Percentiles rank a stretch among this genome's conserved stretches.
phyloP scores from a whole-genome alignment of 2,888 invertebrate species.

The Cyclophora albipunctata region DNA sequence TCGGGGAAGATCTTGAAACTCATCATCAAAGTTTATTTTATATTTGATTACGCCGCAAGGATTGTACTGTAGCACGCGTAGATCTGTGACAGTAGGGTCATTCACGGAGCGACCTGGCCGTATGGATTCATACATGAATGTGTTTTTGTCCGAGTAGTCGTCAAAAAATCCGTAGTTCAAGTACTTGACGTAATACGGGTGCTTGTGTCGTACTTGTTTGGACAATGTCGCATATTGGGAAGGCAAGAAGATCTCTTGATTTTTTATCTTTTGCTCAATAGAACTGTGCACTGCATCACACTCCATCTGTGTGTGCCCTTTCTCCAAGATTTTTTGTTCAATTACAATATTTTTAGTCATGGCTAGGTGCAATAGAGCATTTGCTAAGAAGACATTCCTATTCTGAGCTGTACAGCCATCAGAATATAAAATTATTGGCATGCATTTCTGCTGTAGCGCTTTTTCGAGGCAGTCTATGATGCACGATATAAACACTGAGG shows the following conservation, averaged over 20 bases:
- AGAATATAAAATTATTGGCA: conserved; percentile 12
- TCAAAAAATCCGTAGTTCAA: not conserved
- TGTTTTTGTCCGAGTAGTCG: not conserved
- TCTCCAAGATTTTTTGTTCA: conserved; percentile 23
- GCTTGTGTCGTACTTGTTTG: not conserved
- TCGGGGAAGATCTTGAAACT: not conserved
- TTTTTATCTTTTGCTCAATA: conserved; percentile 34
- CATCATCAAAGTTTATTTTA: not conserved
- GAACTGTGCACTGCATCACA: conserved; percentile 28
- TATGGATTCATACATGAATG: not conserved
- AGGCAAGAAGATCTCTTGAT: conserved; percentile 14
- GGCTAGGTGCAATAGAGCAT: conserved; percentile 20
- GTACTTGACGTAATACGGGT: not conserved
- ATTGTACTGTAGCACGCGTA: not conserved
- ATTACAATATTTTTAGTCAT: conserved; percentile 15
- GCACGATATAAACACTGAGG: conserved; percentile 15
- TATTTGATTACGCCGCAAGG: not conserved
- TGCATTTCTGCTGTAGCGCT: conserved; percentile 11
- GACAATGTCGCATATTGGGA: not conserved
- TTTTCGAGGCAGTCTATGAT: conserved; percentile 14
- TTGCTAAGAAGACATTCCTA: conserved; percentile 20
- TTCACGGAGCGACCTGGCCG: not conserved
- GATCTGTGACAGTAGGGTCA: not conserved
- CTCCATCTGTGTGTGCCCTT: conserved; percentile 22
- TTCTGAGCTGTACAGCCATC: conserved; percentile 30